Base-by-base conservation (phyloP, 2,888 invertebrate genomes). In the Clostera curtula region DNA sequence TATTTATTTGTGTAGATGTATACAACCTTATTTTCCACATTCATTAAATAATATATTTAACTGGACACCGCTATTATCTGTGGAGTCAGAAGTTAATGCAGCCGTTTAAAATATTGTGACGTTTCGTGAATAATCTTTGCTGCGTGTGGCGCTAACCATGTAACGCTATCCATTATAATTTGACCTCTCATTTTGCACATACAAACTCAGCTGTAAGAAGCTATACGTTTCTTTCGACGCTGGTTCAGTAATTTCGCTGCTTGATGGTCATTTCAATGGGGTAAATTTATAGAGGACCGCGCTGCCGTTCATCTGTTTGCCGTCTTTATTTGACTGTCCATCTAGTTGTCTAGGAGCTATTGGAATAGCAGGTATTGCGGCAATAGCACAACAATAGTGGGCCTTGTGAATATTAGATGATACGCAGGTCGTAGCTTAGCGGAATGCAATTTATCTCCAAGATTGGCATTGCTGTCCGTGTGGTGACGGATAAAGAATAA, bases 241-340 rank as follows among this genome's bases (percentile, higher is more conserved):
- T 62, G 66, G 68, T 61, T 53, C 38, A 45, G 57, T 61, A 67
- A 68, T 75, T 69, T 69, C 62, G 56, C 67, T 48, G 49, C 47
- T 51, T 75, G 77, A 77, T 73, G 57, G 76, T 76, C 76, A 65
- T 71, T 67, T 76, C 63, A 76, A 79, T 77, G 67, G 74, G 41
- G 49, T 43, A 59, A 63, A 72, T 72, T 72, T 74, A 74, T 69
- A 53, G 56, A 51, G 47, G 47, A 54, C 42, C 48, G 58, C 51
- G 52, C 44, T 56, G 62, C 62, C 59, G 61, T 61, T 67, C 66
- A 65, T 70, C 63, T 61, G 57, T 44, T 56, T 52, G 37, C 59
- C 38, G 66, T 52, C 64, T 68, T 69, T 65, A 70, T 72, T 49
- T 67, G 59, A 58, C 49, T 59, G 68, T 66, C 63, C 57, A 56